Evolutionary conservation across 2,113 vertebrate species (phyloP).

Genomic region (Ramphastos sulfuratus): DNA sequence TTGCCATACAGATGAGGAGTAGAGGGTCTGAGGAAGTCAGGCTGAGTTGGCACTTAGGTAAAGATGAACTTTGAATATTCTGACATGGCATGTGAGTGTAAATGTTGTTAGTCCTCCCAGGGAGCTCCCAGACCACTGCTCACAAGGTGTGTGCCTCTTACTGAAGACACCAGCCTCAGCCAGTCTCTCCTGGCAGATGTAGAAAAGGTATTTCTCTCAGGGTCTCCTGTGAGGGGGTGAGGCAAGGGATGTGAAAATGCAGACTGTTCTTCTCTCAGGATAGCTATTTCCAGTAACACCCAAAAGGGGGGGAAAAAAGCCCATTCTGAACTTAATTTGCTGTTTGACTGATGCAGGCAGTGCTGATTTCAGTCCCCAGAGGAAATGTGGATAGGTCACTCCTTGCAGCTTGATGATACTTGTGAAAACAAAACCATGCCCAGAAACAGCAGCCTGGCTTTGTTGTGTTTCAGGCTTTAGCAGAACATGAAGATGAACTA

Average conservation of each 20-base stretch:
- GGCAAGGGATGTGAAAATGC: background rate
- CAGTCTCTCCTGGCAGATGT: background rate
- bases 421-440: background rate
- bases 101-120: background rate
- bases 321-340: background rate
- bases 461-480: conserved; percentile 83
- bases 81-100: background rate
- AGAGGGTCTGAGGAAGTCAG: background rate
- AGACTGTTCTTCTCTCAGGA: background rate
- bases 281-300: background rate
- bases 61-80: background rate
- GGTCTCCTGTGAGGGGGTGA: background rate
- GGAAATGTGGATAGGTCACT: background rate
- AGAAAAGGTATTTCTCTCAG: background rate
- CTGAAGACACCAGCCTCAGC: background rate
- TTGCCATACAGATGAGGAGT: background rate
- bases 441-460: background rate
- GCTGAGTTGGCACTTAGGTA: background rate
- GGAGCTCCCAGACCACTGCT: background rate
- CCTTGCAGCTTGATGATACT: background rate
- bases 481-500: conserved; percentile 97
- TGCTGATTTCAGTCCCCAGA: background rate
- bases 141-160: background rate
- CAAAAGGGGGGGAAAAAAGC: background rate
- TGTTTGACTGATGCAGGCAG: background rate